Evolutionary conservation across 2,797 vertebrate genomes (phyloP), one percentile per base, ranked within the genome.

Genomic region (Steatocranus sp.): DNA sequence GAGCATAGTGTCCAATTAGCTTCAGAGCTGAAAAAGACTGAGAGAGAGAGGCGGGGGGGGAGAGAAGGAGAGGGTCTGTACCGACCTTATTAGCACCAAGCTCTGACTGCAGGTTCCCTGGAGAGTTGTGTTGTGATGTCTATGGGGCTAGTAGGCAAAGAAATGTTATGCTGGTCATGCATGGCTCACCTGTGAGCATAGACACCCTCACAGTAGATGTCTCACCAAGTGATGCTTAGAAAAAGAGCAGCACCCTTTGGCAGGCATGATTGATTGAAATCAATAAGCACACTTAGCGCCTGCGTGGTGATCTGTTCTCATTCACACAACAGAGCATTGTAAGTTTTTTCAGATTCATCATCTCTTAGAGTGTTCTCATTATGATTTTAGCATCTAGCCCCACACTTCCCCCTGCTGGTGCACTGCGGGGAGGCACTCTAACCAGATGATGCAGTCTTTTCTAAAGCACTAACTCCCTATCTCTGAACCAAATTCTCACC

Each of bases 321-420:
- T 7, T 34, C 36, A 48, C 15, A 34, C n/a, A n/a, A 7, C 25
- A 20, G 30, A 27, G 14, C 7, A n/a, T 3, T 51, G 20, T 10
- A 63, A 46, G 18, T 53, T 80, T 14, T 18, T 20, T 73, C 17
- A 73, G 23, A 73, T 48, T 48, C 25, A 30, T 73, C 25, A 27
- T 48, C 23, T 30, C 4, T 79, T 5, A 30, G 36, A 43, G 11
- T 11, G 36, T 18, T 51, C 7, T 11, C 8, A 30, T 27, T 7
- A 18, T 25, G 5, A 58, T 49, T 74, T 15, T 8, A 78, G 43
- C 74, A 14, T 76, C 49, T 4, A 36, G 84, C 53, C 4, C 54
- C 78, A 87, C 87, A 82, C 82, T 83, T 56, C 88, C 92, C 85
- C 87, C 93, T 88, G 58, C 34, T 66, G 93, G 87, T 46, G 15